Percentiles rank a stretch among this genome's conserved stretches.
These are phyloP conservation scores for Drosophila orena DNA, from an alignment of 1,140 invertebrate species.

Conservation along the genomic window DNA sequence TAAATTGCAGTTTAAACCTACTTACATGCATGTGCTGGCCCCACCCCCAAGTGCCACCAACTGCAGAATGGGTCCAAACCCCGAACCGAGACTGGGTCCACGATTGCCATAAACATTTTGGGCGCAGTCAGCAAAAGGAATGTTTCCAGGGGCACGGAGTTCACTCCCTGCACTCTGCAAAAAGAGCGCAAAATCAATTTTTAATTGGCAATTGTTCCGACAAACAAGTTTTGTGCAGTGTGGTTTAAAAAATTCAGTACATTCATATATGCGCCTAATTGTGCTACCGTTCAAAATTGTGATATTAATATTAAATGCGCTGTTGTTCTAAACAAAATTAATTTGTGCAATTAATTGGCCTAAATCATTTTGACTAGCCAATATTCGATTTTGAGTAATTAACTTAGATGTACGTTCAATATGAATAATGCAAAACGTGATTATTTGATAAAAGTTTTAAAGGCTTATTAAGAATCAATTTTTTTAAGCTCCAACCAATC, in stretches of 20 bases:
- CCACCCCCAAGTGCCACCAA: slow-evolving; percentile 7
- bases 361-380: not conserved
- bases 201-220: slow-evolving; percentile 11
- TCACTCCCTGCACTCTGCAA: slow-evolving; percentile 16
- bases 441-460: no score
- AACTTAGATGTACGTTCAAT: no score
- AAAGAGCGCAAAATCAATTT: slow-evolving; percentile 13
- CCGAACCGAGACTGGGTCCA: slow-evolving; percentile 19
- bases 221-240: not conserved
- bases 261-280: no score
- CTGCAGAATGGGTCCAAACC: slow-evolving; percentile 13
- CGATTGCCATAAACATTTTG: slow-evolving; percentile 66
- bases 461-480: not conserved
- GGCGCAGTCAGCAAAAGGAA: slow-evolving; percentile 45
- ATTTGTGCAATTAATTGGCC: not conserved
- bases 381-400: not conserved
- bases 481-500: not conserved
- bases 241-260: not conserved
- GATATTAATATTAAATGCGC: not conserved
- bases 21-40: slow-evolving; percentile 75
- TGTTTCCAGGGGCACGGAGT: slow-evolving; percentile 5
- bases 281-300: not conserved
- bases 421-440: not conserved
- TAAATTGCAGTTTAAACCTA: slow-evolving; percentile 82
- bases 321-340: no score